These are phyloP conservation scores for Ambastaia sidthimunki DNA, from an alignment of 2,797 vertebrate genomes.

Conservation along the genomic window DNA sequence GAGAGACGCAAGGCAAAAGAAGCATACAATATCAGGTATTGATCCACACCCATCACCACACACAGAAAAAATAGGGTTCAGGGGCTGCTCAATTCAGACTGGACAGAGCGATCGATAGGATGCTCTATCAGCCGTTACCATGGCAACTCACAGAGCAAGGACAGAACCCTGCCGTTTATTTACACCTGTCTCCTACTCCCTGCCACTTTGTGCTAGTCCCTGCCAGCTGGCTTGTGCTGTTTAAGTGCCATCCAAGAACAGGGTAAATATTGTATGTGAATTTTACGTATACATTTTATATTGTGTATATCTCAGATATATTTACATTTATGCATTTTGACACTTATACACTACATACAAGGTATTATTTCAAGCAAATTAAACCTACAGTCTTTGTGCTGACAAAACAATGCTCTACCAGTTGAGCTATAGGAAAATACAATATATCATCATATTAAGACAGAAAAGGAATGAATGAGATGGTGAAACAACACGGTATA, in stretches of 20 bases:
- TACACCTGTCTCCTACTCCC: slow-evolving; percentile 80
- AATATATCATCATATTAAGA: neutral
- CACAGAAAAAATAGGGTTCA: slow-evolving; percentile 80
- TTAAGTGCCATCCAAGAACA: slow-evolving; percentile 68
- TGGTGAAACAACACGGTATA: neutral
- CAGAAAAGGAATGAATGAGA: no score
- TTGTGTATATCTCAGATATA: neutral
- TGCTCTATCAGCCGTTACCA: slow-evolving; percentile 86
- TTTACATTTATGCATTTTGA: no score
- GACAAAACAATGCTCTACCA: no score
- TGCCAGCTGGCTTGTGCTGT: slow-evolving; percentile 21
- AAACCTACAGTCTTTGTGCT: no score
- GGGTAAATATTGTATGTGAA: slow-evolving; percentile 53
- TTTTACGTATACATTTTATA: no score
- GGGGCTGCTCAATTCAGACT: slow-evolving; percentile 76
- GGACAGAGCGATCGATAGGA: slow-evolving; percentile 84
- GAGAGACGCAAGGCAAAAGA: slow-evolving; percentile 77
- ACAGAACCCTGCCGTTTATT: slow-evolving; percentile 81
- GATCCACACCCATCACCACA: slow-evolving; percentile 84
- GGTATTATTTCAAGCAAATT: no score
- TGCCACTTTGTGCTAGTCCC: slow-evolving; percentile 70
- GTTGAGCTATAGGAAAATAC: no score
- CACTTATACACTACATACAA: no score
- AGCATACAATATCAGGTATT: slow-evolving; percentile 85
- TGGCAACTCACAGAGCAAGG: slow-evolving; percentile 81